Evolutionary conservation across 2,888 invertebrate species (phyloP), one percentile per base, ranked within the genome.

Genomic region (Drosophila nigritarsus): DNA sequence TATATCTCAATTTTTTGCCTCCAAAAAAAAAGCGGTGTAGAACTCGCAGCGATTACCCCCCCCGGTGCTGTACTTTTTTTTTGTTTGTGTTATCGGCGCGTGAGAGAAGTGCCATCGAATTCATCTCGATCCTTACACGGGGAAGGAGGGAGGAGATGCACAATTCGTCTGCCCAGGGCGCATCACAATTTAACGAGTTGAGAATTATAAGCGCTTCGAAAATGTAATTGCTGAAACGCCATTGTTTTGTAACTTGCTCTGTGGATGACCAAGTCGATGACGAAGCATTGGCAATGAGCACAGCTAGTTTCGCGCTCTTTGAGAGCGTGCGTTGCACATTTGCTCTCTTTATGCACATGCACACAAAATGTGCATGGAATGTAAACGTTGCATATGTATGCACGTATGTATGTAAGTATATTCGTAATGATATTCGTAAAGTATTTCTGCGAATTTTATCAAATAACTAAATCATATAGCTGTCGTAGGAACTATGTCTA

Each of bases 181-280:
- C 30, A 30, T 9, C 20, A 45, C 45, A 45, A 45, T 45, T 15
- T 8, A 55, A 55, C 13, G 13, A 55, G n/a, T 38, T 55, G 38
- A 27, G 55, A 55, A 55, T 55, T 55, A 38, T 29, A 54, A 36
- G 18, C 54, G 11, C 3, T 24, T 34, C 5, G 11, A 11, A 42
- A 42, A 42, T 53, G 15, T 15, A 3, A 24, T 2, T 24, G 15
- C 15, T 24, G 7, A n/a, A 15, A 13, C 7, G 3, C 7, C 29
- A n/a, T 30, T 18, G 5, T 53, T 9, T 34, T 53, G 53, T 6
- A 24, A 9, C 11, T 34, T 38, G 18, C 54, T 18, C 54, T 38
- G 34, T 2, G 32, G 13, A 54, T 36, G 53, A 54, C 53, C 36
- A 18, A 34, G 53, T 9, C 9, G 18, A 11, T 11, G 24, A 34